phyloP scores from a whole-genome alignment of 2,888 invertebrate genomes.

The Pimpla rufipes region DNA sequence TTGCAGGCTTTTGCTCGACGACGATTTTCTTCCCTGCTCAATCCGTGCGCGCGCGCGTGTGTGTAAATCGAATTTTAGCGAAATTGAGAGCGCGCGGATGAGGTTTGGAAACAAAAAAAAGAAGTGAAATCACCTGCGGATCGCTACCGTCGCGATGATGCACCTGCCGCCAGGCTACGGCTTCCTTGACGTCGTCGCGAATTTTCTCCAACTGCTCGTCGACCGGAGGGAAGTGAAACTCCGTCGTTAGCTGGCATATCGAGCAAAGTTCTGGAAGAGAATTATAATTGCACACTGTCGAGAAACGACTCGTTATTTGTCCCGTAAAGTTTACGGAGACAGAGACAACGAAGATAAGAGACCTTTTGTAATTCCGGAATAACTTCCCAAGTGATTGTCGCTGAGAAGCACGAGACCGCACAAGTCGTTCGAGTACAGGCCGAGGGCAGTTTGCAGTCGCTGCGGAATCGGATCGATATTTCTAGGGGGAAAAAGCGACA shows the following conservation, averaged over 20 bases:
- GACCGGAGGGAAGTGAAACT: constrained; percentile 96
- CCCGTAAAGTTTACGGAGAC: background rate
- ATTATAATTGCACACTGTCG: constrained; percentile 29
- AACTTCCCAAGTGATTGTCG: constrained; percentile 88
- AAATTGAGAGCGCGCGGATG: too few species aligned
- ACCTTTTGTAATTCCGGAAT: constrained; percentile 89
- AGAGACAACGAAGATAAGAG: constrained; percentile 48
- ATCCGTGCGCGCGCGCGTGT: too few species aligned
- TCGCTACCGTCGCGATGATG: constrained; percentile 83
- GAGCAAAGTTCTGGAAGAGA: constrained; percentile 88
- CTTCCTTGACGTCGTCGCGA: constrained; percentile 87
- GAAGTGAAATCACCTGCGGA: constrained; percentile 75
- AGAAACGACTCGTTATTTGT: constrained; percentile 16
- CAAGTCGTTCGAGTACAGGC: constrained; percentile 96
- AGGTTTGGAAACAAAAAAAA: background rate
- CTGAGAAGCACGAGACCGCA: constrained; percentile 95
- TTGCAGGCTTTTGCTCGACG: constrained; percentile 88
- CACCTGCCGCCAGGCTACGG: constrained; percentile 86
- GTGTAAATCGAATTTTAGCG: constrained; percentile 6
- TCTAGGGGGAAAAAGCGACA: constrained; percentile 59
- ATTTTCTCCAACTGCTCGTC: constrained; percentile 94
- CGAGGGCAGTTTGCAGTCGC: constrained; percentile 96
- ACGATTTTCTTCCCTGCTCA: constrained; percentile 82
- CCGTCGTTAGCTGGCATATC: constrained; percentile 93
- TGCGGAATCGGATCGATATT: constrained; percentile 90